Conservation (phyloP, 2,113 vertebrate genomes). For the Coturnix japonica region DNA sequence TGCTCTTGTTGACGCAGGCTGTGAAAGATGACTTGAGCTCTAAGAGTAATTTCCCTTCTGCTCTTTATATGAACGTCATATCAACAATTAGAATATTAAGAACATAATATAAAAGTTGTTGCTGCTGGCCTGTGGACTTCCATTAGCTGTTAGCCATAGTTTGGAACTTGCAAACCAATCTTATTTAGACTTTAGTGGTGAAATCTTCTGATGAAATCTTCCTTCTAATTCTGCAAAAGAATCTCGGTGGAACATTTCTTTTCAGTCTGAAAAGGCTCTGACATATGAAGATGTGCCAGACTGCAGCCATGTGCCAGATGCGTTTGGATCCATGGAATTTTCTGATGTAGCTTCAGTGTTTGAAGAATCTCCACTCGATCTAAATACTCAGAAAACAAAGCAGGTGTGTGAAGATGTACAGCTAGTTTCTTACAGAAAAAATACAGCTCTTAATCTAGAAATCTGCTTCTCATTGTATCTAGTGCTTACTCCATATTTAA, state of each 20-base stretch:
- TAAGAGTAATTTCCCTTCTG: neutral
- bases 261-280: conserved; percentile 69
- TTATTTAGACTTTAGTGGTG: neutral
- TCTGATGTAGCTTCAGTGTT: conserved; percentile 38
- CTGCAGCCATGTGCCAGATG: neutral
- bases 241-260: neutral
- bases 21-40: neutral
- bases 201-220: neutral
- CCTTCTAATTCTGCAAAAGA: neutral
- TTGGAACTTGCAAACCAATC: neutral
- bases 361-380: conserved; percentile 52
- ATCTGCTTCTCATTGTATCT: neutral
- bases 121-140: neutral
- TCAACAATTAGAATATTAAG: neutral
- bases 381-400: neutral
- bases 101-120: neutral
- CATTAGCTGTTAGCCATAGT: neutral
- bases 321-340: conserved; percentile 76
- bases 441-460: neutral
- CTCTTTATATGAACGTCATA: neutral
- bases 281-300: conserved; percentile 71
- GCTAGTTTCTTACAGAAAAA: neutral
- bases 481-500: neutral
- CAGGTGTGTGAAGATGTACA: conserved; percentile 22
- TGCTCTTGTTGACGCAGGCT: neutral